These are phyloP conservation scores for Centrocercus urophasianus DNA, from an alignment of 2,113 vertebrate genomes.

Conservation along the genomic window DNA sequence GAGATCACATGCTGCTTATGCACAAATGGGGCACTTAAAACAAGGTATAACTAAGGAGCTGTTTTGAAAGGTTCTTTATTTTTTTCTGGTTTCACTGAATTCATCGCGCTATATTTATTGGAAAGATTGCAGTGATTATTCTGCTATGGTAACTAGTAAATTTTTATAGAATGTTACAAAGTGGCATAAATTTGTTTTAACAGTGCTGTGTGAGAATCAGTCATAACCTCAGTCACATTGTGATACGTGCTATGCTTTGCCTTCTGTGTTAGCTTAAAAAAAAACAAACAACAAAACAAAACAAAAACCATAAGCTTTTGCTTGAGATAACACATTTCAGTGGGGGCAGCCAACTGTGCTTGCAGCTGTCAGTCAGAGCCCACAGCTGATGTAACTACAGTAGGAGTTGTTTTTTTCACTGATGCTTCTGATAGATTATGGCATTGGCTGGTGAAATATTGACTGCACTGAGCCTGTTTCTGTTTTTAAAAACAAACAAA, in stretches of 20 bases:
- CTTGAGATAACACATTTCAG: background rate
- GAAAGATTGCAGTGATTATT: conserved; percentile 18
- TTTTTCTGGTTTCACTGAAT: conserved; percentile 4
- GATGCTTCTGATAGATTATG: background rate
- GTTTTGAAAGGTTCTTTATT: background rate
- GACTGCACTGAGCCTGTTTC: background rate
- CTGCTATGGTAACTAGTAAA: background rate
- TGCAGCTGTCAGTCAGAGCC: background rate
- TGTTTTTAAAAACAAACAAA: background rate
- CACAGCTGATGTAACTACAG: background rate
- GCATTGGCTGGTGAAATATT: background rate
- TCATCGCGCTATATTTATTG: conserved; percentile 1
- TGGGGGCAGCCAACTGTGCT: background rate
- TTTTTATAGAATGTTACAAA: background rate
- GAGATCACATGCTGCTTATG: conserved; percentile 7
- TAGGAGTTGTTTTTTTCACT: background rate
- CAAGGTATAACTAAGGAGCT: conserved; percentile 16
- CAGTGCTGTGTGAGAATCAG: background rate
- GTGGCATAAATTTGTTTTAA: conserved; percentile 1
- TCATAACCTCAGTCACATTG: background rate
- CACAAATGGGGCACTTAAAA: conserved; percentile 3
- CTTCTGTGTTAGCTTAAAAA: background rate
- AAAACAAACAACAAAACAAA: no score
- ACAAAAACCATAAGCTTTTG: background rate
- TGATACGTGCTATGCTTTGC: fast-evolving